Evolutionary conservation across 2,888 invertebrate species (phyloP).

Genomic region (Ochropacha duplaris): DNA sequence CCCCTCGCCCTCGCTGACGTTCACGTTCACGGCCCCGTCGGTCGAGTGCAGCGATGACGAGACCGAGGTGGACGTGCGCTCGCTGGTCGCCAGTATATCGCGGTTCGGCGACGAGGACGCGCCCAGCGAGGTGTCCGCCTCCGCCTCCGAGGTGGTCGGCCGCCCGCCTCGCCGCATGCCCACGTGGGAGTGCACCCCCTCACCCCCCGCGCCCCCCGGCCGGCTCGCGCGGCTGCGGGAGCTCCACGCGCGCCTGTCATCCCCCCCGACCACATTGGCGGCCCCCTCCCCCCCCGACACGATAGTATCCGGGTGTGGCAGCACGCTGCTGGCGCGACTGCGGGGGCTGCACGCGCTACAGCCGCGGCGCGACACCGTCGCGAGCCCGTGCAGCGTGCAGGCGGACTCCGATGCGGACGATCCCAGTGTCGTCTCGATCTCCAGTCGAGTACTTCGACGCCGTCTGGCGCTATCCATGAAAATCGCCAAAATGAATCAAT

Average conservation of each 20-base stretch:
- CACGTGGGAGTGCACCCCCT: constrained; percentile 41
- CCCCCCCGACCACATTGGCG: background rate
- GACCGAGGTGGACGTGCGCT: constrained; percentile 20
- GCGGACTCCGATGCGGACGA: background rate
- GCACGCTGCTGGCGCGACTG: constrained; percentile 3
- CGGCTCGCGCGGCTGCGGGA: constrained; percentile 7
- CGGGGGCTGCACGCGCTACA: constrained; percentile 5
- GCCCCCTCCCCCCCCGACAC: constrained; percentile 9
- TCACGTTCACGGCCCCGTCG: constrained; percentile 22
- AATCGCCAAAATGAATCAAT: background rate
- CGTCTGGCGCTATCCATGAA: constrained; percentile 1
- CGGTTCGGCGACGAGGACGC: constrained; percentile 9
- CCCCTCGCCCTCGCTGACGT: background rate
- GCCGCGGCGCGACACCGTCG: background rate
- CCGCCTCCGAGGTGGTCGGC: constrained; percentile 52
- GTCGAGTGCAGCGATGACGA: constrained; percentile 19
- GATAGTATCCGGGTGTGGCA: background rate
- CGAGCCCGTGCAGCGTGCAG: no score
- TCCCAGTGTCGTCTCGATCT: background rate
- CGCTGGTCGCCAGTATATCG: constrained; percentile 14
- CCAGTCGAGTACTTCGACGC: constrained; percentile 6
- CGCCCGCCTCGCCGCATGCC: constrained; percentile 39
- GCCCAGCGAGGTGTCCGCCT: constrained; percentile 47
- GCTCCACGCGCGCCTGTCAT: constrained; percentile 4
- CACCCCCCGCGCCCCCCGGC: constrained; percentile 5